These are phyloP conservation scores for Cochlearius cochlearius DNA, from an alignment of 2,113 vertebrate species.

Conservation along the genomic window DNA sequence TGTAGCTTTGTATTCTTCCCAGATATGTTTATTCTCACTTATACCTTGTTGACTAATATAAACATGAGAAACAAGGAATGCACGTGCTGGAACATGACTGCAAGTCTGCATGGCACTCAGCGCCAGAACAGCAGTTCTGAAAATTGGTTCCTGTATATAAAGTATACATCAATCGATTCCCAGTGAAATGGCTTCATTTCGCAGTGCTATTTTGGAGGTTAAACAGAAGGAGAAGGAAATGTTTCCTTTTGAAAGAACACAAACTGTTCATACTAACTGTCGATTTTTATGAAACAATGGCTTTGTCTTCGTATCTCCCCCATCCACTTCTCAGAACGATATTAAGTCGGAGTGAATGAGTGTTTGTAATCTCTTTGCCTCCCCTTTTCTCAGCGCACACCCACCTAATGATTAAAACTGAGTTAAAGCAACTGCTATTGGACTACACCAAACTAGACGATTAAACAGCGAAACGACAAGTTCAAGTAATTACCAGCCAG, in stretches of 20 bases:
- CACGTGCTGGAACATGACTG: too few relatives aligned
- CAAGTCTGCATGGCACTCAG: too few relatives aligned
- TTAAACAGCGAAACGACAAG: neutral
- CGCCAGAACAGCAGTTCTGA: neutral
- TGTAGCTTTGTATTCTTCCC: neutral
- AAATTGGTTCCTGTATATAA: neutral
- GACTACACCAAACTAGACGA: neutral
- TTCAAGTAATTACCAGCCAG: neutral
- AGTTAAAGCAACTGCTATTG: neutral
- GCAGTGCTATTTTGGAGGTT: neutral
- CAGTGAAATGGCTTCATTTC: neutral
- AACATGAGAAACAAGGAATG: neutral
- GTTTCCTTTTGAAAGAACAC: neutral
- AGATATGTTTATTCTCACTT: neutral
- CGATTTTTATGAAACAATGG: neutral
- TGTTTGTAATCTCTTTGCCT: neutral
- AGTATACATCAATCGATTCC: neutral
- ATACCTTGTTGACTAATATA: neutral
- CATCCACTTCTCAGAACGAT: neutral
- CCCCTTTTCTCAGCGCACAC: neutral
- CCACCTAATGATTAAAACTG: neutral
- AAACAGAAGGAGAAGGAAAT: neutral
- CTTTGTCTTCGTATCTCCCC: neutral
- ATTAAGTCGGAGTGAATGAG: neutral
- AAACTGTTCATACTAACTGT: neutral